Evolutionary conservation across 2,797 vertebrate species (phyloP), one percentile per base, ranked within the genome.

Genomic region (Halcyon smyrnensis): DNA sequence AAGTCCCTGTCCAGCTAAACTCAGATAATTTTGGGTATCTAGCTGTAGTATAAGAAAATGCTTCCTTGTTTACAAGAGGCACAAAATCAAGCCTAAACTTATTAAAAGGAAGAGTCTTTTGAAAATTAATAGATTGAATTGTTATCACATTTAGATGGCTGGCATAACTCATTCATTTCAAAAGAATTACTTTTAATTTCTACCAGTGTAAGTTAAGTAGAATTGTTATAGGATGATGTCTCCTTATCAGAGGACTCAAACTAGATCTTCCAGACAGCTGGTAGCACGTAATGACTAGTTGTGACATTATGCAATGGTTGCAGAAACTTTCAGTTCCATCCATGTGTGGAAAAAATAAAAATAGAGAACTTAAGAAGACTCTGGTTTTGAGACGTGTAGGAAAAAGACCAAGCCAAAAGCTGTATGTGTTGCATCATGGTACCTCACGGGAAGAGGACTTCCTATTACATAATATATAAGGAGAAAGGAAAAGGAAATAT

Each of bases 271-370:
- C 50, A 88, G 69, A 64, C 50, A 82, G 54, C 50, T 76, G 25
- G 34, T 36, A 84, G 56, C n/a, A n/a, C 13, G n/a, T 89, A 39
- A 85, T n/a, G n/a, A 28, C 60, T 70, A n/a, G 34, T 57, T 15
- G 7, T 2, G 5, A 21, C 43, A 46, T 82, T 94, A 73, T 51
- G 77, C 92, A 97, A 73, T 32, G 37, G 50, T 32, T 86, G 53
- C 57, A 84, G 85, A 78, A 90, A 93, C 51, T 84, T 91, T 94
- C 65, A 4, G 57, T 91, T 96, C 83, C 79, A 73, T 54, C 74
- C 12, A 2, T 15, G 8, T 36, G 13, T 5, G 51, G 71, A 89
- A 89, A 82, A 27, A 91, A 59, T 41, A 28, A 70, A 94, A 97
- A 94, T 1, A 92, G 77, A 89, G 63, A 96, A 93, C 74, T 84